Base-by-base conservation (phyloP, 2,113 vertebrate genomes). In the Cervus canadensis region DNA sequence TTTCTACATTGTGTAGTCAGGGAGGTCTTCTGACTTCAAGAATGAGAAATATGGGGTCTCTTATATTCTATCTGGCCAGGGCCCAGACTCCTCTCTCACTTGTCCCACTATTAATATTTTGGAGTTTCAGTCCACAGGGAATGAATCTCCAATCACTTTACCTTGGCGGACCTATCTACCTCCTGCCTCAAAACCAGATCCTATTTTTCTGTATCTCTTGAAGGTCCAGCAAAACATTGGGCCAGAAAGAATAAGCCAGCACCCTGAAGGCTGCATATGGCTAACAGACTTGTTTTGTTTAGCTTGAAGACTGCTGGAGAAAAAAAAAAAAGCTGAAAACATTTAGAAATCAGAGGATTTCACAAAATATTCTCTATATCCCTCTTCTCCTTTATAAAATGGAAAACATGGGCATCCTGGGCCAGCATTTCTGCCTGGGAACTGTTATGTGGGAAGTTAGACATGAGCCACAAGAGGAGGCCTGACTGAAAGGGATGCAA, bases 241-340 rank as follows among this genome's bases (percentile, higher is more conserved):
- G 78, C 26, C 17, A 30, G 30, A 59, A 30, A 95, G 7, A 91
- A 28, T 64, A 40, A 96, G 14, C 62, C 78, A 86, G 36, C 28
- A 94, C 11, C n/a, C n/a, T 15, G 13, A 62, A 57, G 28, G 64
- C 28, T 96, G 60, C 92, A 92, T 97, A 90, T 96, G 84, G 87
- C 84, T 40, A 87, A 71, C 84, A 96, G 89, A 89, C 78, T 95
- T 96, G 83, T 96, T 95, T 89, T 85, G 82, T 95, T 94, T 87
- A 93, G 33, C 89, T 96, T 62, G 50, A 96, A 89, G 74, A 60
- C 12, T 84, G 23, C 88, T 95, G 82, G 57, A 67, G 74, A 15
- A 62, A 95, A 67, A 88, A 88, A 40, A 4, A 40, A 86, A 88
- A 94, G 92, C 87, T 60, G 50, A 89, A 97, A 96, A 86, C 86